Percentiles rank a stretch among this genome's conserved stretches.
phyloP scores from a whole-genome alignment of 1,140 invertebrate species.

The Penaeus japonicus region DNA sequence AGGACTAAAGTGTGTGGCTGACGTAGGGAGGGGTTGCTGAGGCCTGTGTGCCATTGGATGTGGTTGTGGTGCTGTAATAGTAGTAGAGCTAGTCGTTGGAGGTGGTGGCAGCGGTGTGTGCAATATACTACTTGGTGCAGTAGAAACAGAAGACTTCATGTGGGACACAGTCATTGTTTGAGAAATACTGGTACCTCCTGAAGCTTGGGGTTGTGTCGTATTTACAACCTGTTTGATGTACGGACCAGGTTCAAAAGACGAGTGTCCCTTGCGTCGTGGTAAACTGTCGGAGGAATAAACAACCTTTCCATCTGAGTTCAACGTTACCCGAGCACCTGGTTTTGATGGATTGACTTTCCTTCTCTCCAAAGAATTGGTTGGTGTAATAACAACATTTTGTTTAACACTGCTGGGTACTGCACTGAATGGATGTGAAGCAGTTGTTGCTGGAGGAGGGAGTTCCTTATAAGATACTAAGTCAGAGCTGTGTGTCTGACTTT shows the following conservation, averaged over 20 bases:
- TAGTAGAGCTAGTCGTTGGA: conserved; percentile 10
- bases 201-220: conserved; percentile 3
- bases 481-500: conserved; percentile 14
- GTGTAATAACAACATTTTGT: conserved; percentile 60
- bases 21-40: conserved; percentile 42
- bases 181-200: conserved; percentile 28
- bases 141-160: conserved; percentile 30
- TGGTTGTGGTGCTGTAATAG: conserved; percentile 10
- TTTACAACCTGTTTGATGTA: conserved; percentile 69
- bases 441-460: conserved; percentile 46
- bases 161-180: conserved; percentile 13
- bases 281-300: conserved; percentile 89
- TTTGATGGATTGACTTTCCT: conserved; percentile 62
- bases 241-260: conserved; percentile 84
- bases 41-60: conserved; percentile 49
- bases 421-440: conserved; percentile 56
- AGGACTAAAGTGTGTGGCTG: neutral
- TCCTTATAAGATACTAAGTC: conserved; percentile 52
- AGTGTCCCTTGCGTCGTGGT: conserved; percentile 77
- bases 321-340: conserved; percentile 80
- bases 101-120: conserved; percentile 54
- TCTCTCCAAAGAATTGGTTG: conserved; percentile 62
- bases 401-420: conserved; percentile 53
- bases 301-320: conserved; percentile 88
- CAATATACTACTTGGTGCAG: conserved; percentile 46